A percentile compares a stretch with the other conserved stretches of the same genome.
Evolutionary conservation across 2,113 vertebrate genomes (phyloP).

Genomic region (Gobiocypris rarus): DNA sequence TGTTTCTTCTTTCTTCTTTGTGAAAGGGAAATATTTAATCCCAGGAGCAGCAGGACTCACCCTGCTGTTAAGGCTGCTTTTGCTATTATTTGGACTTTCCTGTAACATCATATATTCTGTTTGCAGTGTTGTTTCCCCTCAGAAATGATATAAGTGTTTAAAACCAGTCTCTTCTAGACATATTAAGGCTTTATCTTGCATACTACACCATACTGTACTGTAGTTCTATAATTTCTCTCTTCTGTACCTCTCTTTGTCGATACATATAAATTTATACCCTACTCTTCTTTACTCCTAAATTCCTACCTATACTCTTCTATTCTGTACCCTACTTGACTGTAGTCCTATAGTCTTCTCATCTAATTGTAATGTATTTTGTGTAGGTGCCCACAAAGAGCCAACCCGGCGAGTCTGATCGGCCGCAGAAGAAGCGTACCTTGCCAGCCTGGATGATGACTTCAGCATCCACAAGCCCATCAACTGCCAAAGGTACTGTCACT

Average conservation of each 20-base stretch:
- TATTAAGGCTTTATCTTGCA: too few species aligned
- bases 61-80: not conserved
- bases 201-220: too few species aligned
- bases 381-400: not conserved
- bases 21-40: not conserved
- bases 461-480: slow-evolving; percentile 56
- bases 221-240: not conserved
- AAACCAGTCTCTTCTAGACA: not conserved
- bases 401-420: not conserved
- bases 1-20: too few species aligned
- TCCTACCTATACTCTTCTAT: not conserved
- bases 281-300: too few species aligned
- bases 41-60: not conserved
- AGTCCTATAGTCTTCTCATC: not conserved
- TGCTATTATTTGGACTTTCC: not conserved
- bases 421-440: slow-evolving; percentile 78
- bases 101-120: not conserved
- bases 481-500: slow-evolving; percentile 51
- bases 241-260: not conserved
- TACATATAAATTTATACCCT: not conserved
- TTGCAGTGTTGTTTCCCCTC: not conserved
- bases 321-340: not conserved
- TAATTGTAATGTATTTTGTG: not conserved
- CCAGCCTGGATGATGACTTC: slow-evolving; percentile 87
- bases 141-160: not conserved